These are phyloP conservation scores for Hylyphantes graminicola DNA, from an alignment of 1,140 invertebrate species.

Conservation along the genomic window DNA sequence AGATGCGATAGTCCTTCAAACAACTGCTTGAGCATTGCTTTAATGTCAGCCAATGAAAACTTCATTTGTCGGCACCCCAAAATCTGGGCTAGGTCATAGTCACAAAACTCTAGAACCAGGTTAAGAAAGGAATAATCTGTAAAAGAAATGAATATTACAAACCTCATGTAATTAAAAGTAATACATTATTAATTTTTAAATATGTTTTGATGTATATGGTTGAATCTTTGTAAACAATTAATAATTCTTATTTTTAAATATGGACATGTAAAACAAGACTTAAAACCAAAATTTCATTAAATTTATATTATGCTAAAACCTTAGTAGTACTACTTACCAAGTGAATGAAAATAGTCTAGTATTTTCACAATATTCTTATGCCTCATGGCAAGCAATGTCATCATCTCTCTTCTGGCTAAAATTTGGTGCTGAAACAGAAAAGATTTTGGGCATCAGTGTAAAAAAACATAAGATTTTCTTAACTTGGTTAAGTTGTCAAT, in stretches of 20 bases:
- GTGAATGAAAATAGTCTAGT: conserved; percentile 94
- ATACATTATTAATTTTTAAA: too few relatives aligned
- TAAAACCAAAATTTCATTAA: too few relatives aligned
- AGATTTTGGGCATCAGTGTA: too few relatives aligned
- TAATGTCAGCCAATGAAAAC: conserved; percentile 96
- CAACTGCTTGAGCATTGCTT: conserved; percentile 97
- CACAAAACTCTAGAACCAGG: conserved; percentile 98
- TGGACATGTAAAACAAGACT: too few relatives aligned
- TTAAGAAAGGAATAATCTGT: conserved; percentile 94
- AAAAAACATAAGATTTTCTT: too few relatives aligned
- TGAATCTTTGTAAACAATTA: too few relatives aligned
- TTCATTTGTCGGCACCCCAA: conserved; percentile 96
- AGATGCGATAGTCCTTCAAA: conserved; percentile 97
- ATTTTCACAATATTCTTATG: conserved; percentile 98
- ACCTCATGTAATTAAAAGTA: too few relatives aligned
- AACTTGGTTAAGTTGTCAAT: too few relatives aligned
- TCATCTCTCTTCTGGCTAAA: conserved; percentile 81
- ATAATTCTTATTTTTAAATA: too few relatives aligned
- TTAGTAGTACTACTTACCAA: conserved; percentile 23
- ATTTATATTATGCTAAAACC: too few relatives aligned
- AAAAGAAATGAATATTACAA: conserved; percentile 70
- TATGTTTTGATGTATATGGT: too few relatives aligned
- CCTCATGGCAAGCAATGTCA: conserved; percentile 93
- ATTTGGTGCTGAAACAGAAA: too few relatives aligned
- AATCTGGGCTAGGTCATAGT: conserved; percentile 97